Conservation (phyloP, 2,888 invertebrate genomes). For the Acanthosepion pharaonis region DNA sequence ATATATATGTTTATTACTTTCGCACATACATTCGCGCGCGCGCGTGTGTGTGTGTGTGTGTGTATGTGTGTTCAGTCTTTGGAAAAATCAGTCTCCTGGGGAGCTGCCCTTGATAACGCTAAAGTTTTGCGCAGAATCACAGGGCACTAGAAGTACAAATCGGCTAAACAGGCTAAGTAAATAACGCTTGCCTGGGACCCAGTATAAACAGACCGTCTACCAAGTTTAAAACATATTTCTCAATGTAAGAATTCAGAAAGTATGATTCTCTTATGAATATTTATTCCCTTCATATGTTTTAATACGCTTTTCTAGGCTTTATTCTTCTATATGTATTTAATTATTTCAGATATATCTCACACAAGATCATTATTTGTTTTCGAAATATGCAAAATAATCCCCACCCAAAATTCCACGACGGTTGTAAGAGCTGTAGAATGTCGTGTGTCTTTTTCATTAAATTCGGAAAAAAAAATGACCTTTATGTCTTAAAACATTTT, state of each 20-base stretch:
- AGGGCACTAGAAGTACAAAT: not conserved
- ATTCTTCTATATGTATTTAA: not conserved
- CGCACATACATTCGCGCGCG: too few species aligned
- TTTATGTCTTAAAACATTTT: too few species aligned
- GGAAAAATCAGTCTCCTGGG: not conserved
- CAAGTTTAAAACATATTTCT: not conserved
- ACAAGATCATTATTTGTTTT: too few species aligned
- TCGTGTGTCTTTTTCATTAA: too few species aligned
- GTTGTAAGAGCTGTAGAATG: too few species aligned
- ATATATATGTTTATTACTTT: too few species aligned
- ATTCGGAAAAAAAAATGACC: too few species aligned
- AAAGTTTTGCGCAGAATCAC: not conserved
- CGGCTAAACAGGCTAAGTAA: constrained; percentile 14
- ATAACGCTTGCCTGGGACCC: not conserved
- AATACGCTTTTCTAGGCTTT: not conserved
- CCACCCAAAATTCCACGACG: too few species aligned
- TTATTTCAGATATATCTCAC: too few species aligned
- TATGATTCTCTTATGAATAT: not conserved
- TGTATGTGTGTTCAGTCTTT: not conserved
- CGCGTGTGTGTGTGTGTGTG: not conserved
- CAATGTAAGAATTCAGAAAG: not conserved
- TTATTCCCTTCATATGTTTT: not conserved
- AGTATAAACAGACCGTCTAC: not conserved
- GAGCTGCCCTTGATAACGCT: not conserved
- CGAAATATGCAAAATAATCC: too few species aligned